Conservation (phyloP, 2,113 vertebrate species). For the Pelodiscus sinensis region DNA sequence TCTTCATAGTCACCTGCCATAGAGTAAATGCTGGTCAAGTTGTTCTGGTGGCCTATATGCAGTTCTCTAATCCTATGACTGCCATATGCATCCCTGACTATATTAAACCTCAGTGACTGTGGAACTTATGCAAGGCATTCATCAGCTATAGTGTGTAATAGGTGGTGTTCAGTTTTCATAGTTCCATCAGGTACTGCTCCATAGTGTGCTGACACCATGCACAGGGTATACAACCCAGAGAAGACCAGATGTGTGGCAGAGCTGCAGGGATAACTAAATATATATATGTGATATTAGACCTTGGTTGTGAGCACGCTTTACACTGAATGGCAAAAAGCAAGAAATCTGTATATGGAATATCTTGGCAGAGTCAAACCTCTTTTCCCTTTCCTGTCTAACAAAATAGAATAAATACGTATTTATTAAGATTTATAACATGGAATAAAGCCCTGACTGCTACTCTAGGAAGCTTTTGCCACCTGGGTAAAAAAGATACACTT, state of each 20-base stretch:
- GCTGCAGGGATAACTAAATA: not conserved
- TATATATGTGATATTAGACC: not conserved
- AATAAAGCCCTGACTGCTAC: not conserved
- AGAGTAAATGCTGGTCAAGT: not conserved
- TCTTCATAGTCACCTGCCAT: not conserved
- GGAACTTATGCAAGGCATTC: not conserved
- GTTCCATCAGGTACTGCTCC: not conserved
- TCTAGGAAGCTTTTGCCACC: not conserved
- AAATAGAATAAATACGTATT: not conserved
- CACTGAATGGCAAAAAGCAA: not conserved
- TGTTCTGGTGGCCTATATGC: not conserved
- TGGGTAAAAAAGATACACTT: not conserved
- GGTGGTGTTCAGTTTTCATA: not conserved
- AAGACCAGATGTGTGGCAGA: not conserved
- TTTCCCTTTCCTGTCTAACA: not conserved
- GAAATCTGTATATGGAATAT: not conserved
- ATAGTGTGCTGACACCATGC: not conserved
- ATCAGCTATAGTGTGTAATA: not conserved
- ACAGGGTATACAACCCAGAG: not conserved
- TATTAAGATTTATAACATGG: not conserved
- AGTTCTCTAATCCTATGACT: not conserved
- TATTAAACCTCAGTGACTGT: not conserved
- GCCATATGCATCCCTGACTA: not conserved
- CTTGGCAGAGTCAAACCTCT: not conserved
- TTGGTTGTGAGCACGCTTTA: not conserved